Evolutionary conservation across 2,113 vertebrate species (phyloP), one percentile per base, ranked within the genome.

Genomic region (Barnardius zonarius): DNA sequence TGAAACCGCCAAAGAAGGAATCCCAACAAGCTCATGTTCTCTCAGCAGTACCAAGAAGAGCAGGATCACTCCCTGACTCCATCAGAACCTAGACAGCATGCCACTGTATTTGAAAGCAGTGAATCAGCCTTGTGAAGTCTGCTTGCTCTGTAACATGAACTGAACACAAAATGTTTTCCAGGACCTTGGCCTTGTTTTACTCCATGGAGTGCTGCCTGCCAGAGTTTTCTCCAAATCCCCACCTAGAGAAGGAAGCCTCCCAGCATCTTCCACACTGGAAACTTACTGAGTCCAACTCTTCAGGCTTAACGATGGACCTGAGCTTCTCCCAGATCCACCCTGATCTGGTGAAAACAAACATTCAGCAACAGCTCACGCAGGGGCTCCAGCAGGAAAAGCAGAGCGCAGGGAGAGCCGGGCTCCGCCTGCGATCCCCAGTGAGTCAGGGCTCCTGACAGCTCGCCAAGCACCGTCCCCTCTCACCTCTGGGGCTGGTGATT

Each of bases 111-210:
- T 10, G 1, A 86, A 94, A 81, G 62, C 9, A 63, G n/a, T 31
- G 13, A 84, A 68, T 86, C 69, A 77, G 74, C 41, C 90, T 61
- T 76, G 48, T 9, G 51, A 57, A 22, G 54, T 54, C 35, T 80
- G 63, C 63, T 66, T 80, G 51, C 70, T 93, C 51, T 22, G 5
- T 68, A 72, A 81, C 37, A 92, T 7, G 35, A 95, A 39, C 0
- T 33, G 61, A 89, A 92, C 74, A 79, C 27, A 81, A 89, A 95
- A 76, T 64, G 68, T 93, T 91, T 97, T 92, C 66, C 69, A 79
- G 44, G 61, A 55, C 39, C 25, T 37, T 68, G 39, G 73, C 83
- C 54, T 61, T 52, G 61, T n/a, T 33, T 83, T 43, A 64, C 39
- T 89, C 59, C 63, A n/a, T 13, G 37, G 37, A 77, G 30, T 41